Conservation (phyloP, 2,888 invertebrate genomes). For the Agonum fuliginosum region DNA sequence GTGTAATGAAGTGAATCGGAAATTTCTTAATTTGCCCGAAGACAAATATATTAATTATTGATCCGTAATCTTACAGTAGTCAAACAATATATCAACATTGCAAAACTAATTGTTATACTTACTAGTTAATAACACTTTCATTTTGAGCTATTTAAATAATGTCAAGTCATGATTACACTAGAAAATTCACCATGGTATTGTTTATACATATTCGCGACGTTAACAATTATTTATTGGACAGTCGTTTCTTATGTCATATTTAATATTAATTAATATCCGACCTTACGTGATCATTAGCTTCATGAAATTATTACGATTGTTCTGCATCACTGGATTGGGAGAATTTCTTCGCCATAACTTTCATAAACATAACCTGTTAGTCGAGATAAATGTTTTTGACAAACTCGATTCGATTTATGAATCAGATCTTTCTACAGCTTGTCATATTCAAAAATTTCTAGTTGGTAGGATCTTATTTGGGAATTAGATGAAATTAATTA, state of each 20-base stretch:
- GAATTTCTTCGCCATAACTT: constrained; percentile 32
- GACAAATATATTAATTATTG: constrained; percentile 35
- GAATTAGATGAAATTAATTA: constrained; percentile 44
- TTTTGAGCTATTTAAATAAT: constrained; percentile 31
- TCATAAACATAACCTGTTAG: constrained; percentile 13
- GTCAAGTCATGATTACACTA: constrained; percentile 9
- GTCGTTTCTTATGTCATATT: background rate
- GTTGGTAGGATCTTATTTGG: constrained; percentile 27
- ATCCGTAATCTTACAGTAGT: constrained; percentile 34
- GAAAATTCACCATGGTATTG: background rate
- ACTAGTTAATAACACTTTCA: constrained; percentile 31
- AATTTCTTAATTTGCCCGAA: constrained; percentile 31
- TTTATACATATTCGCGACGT: background rate
- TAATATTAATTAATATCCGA: constrained; percentile 33
- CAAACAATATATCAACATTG: constrained; percentile 44
- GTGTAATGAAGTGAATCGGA: constrained; percentile 27
- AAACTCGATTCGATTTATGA: constrained; percentile 9
- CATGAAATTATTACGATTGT: constrained; percentile 42
- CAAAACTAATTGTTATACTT: constrained; percentile 38
- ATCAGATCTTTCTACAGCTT: constrained; percentile 36
- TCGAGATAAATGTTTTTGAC: constrained; percentile 27
- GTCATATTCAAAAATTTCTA: constrained; percentile 33
- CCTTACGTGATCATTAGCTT: constrained; percentile 41
- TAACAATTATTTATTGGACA: constrained; percentile 8
- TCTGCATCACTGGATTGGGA: constrained; percentile 10